Base-by-base conservation (phyloP, 35 echinoderm and acorn worm genomes). In the Amphiura filiformis region DNA sequence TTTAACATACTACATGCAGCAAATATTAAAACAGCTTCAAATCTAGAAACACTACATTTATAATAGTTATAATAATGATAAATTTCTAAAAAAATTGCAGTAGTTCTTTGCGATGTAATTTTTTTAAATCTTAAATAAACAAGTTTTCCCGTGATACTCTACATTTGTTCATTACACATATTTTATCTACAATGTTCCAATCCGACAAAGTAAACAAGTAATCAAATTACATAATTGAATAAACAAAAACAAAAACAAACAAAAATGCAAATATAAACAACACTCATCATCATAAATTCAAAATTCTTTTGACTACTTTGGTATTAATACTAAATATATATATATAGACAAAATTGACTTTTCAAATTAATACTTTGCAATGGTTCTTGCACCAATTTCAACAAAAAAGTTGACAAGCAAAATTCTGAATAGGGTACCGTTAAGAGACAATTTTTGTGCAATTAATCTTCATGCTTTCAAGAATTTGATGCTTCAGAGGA, bases 271-370 rank as follows among this genome's bases (percentile, higher is more conserved):
- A 70, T 70, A 70, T 70, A 70, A 52, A 70, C 26, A 70, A 30
- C 7, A 70, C 28, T 30, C 28, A 30, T 70, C 20, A 11, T 20
- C 44, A 52, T 20, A n/a, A 47, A 47, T 47, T 47, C 41, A 47
- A 17, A 47, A n/a, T n/a, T n/a, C n/a, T n/a, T 47, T 47, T 47
- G 41, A 70, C 61, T 70, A 70, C 61, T 70, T 70, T 70, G 61
- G 61, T 70, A 70, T 70, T 70, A n/a, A 70, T 70, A 70, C 61
- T 70, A 70, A 52, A 52, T 52, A 52, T 52, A 70, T 70, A 70
- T 18, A 70, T 18, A 70, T 18, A 70, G 61, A 70, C 61, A 70
- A 5, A 70, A 70, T 70, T 26, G 9, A 15, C 1, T 15, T n/a
- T 70, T 70, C 26, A 70, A 70, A 70, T 18, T 70, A 70, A 70